phyloP scores from a whole-genome alignment of 1,140 invertebrate genomes.

The Brachionus paranguensis region DNA sequence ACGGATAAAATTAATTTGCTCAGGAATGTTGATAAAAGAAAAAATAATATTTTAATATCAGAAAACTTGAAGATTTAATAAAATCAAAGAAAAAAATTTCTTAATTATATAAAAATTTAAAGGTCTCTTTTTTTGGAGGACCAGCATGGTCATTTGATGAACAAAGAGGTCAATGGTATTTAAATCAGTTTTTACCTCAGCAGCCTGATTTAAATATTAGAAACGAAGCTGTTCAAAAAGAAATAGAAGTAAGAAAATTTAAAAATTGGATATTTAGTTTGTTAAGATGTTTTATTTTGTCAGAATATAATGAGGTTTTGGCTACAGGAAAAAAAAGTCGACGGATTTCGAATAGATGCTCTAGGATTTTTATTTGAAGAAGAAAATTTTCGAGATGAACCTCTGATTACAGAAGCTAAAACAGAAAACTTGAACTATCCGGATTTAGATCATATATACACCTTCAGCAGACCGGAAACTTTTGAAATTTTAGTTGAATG shows the following conservation, averaged over 20 bases:
- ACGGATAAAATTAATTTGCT: no score
- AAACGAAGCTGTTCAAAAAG: constrained; percentile 61
- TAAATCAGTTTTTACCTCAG: constrained; percentile 65
- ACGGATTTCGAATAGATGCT: constrained; percentile 50
- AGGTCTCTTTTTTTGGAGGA: constrained; percentile 60
- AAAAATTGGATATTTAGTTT: background rate
- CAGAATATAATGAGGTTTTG: constrained; percentile 48
- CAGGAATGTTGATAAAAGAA: no score
- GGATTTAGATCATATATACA: constrained; percentile 63
- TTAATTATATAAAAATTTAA: constrained; percentile 42
- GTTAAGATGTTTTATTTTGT: constrained; percentile 5
- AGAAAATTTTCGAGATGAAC: constrained; percentile 44
- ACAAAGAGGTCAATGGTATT: constrained; percentile 65
- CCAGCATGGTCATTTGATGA: constrained; percentile 66
- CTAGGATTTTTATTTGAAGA: constrained; percentile 49
- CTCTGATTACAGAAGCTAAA: background rate
- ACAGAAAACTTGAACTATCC: background rate
- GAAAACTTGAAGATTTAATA: no score
- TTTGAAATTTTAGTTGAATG: constrained; percentile 57
- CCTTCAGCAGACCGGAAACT: constrained; percentile 60
- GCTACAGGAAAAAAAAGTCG: constrained; percentile 48
- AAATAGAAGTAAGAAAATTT: constrained; percentile 56
- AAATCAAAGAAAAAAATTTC: no score
- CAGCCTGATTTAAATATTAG: constrained; percentile 73
- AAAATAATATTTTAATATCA: no score